Conservation (phyloP, 2,113 vertebrate genomes). For the Vireo altiloquus region DNA sequence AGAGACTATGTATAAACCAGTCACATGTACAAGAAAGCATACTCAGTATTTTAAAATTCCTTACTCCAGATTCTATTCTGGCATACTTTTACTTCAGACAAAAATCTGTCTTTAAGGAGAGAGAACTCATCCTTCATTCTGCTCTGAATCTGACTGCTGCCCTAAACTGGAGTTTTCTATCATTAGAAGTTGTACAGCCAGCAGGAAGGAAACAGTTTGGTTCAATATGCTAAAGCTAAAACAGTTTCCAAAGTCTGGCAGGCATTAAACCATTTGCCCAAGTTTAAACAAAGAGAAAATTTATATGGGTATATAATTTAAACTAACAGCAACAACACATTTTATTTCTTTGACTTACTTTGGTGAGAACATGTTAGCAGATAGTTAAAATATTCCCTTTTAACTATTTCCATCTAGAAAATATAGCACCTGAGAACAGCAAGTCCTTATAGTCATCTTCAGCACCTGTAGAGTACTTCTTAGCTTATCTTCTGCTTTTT, state of each 20-base stretch:
- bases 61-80: constrained; percentile 63
- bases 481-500: constrained; percentile 2
- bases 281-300: not conserved
- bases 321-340: not conserved
- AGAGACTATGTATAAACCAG: not conserved
- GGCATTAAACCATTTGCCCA: not conserved
- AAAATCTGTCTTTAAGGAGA: not conserved
- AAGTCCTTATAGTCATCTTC: constrained; percentile 7
- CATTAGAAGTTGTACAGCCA: not conserved
- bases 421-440: constrained; percentile 40
- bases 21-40: not conserved
- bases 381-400: not conserved
- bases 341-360: constrained; percentile 26
- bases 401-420: constrained; percentile 14
- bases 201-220: not conserved
- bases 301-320: not conserved
- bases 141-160: not conserved
- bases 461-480: not conserved
- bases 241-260: not conserved
- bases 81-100: not conserved
- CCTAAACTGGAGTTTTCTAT: not conserved
- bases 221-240: constrained; percentile 29
- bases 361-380: constrained; percentile 16
- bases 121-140: not conserved
- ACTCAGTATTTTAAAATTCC: constrained; percentile 20